phyloP scores from a whole-genome alignment of 2,797 vertebrate genomes.

The Telmatherina bonti region DNA sequence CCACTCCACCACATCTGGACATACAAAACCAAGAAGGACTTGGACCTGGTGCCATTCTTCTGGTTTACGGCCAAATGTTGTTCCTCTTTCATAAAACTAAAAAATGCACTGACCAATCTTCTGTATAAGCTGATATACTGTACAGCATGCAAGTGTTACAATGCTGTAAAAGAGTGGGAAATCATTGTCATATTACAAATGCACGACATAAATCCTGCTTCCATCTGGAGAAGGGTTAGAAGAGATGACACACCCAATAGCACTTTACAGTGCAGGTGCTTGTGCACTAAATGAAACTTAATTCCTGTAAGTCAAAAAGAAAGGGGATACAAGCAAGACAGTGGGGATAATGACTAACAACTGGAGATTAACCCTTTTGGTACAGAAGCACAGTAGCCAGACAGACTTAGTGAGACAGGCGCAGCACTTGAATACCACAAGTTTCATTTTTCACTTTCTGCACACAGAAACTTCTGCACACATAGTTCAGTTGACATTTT shows the following conservation, averaged over 20 bases:
- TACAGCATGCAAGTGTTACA: background rate
- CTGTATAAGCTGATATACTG: background rate
- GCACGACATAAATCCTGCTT: background rate
- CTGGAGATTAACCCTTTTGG: slow-evolving; percentile 63
- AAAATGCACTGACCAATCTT: background rate
- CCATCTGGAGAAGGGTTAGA: background rate
- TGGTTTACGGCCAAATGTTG: background rate
- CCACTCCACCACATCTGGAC: too few relatives aligned
- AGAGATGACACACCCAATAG: background rate
- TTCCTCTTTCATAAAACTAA: slow-evolving; percentile 19
- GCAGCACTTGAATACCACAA: slow-evolving; percentile 20
- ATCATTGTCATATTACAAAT: background rate
- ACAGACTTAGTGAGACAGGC: slow-evolving; percentile 39
- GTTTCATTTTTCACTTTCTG: slow-evolving; percentile 76
- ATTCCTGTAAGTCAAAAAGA: slow-evolving; percentile 1
- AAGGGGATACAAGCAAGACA: background rate
- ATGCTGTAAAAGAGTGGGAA: background rate
- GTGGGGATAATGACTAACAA: slow-evolving; percentile 31
- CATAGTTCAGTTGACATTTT: slow-evolving; percentile 23
- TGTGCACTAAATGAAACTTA: background rate
- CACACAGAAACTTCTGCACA: slow-evolving; percentile 8
- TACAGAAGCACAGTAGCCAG: slow-evolving; percentile 29
- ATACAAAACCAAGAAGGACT: background rate
- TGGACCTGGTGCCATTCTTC: too few relatives aligned
- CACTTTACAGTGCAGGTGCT: background rate